Evolutionary conservation across 2,888 invertebrate genomes (phyloP), one percentile per base, ranked within the genome.

Genomic region (Drosophila merina): DNA sequence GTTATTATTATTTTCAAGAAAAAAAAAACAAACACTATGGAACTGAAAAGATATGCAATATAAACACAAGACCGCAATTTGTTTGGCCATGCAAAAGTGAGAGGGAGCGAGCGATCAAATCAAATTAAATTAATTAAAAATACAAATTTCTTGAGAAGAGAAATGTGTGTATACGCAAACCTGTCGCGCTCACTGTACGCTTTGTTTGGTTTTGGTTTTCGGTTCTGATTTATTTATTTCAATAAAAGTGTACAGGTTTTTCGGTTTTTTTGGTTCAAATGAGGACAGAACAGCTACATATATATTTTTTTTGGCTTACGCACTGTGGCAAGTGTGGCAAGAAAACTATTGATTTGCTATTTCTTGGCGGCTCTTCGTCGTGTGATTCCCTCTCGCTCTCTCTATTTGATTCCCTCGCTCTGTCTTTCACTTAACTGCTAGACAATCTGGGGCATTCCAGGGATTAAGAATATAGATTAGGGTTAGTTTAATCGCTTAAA

Each of bases 251-350:
- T 47, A 57, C 57, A 45, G n/a, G 14, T 28, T 42, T 31, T 64
- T 10, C 25, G 7, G 2, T 28, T 28, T 28, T 28, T 28, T 28
- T 28, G 57, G 66, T 63, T 68, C 56, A 56, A 58, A 60, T 48
- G 47, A 38, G 60, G 30, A 48, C 47, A 62, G 45, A 64, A 45
- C 36, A 36, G 36, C 59, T 8, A 20, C 14, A 20, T 7, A 7
- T 42, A 7, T 3, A 8, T 8, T 42, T 36, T 38, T 68, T 75
- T 56, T 70, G 73, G 73, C 85, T 88, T 86, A 88, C 88, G 88
- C 81, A 86, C 88, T 69, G 75, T 57, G 49, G 40, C 59, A 42
- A 45, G 50, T 55, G 38, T 55, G 52, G 12, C n/a, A 26, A 8
- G 48, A 56, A 26, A 47, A 59, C 44, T 58, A 66, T 58, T 49